These are phyloP conservation scores for Aptenodytes patagonicus DNA, from an alignment of 2,113 vertebrate species.

Conservation along the genomic window DNA sequence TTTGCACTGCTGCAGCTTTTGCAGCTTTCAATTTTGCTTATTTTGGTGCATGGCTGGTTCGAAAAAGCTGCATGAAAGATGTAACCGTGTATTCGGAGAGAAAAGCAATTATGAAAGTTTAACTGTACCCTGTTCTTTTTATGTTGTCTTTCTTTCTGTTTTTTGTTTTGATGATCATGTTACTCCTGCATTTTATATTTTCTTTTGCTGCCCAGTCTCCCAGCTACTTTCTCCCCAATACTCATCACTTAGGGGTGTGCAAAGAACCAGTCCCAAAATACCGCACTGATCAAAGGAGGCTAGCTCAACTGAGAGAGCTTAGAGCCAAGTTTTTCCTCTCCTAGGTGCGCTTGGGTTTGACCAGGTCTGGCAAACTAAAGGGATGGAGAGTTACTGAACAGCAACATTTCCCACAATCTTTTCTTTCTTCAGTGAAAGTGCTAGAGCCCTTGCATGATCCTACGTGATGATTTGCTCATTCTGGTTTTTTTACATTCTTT, in stretches of 20 bases:
- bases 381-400: not conserved
- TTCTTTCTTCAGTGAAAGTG: not conserved
- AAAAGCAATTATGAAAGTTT: slow-evolving; percentile 71
- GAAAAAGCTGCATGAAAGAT: slow-evolving; percentile 77
- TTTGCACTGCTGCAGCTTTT: slow-evolving; percentile 72
- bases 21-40: slow-evolving; percentile 73
- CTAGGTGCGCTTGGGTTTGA: slow-evolving; percentile 11
- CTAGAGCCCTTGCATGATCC: not conserved
- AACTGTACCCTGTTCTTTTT: slow-evolving; percentile 84
- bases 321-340: slow-evolving; percentile 82
- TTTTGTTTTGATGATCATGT: slow-evolving; percentile 68
- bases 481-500: not conserved
- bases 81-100: slow-evolving; percentile 63
- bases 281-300: slow-evolving; percentile 67
- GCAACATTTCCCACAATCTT: not conserved
- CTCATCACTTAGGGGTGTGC: slow-evolving; percentile 82
- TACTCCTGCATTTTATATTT: slow-evolving; percentile 74
- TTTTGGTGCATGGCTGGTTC: slow-evolving; percentile 78
- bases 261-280: slow-evolving; percentile 76
- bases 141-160: slow-evolving; percentile 79
- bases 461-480: not conserved
- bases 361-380: not conserved
- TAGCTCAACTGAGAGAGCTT: slow-evolving; percentile 75
- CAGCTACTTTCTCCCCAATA: slow-evolving; percentile 75
- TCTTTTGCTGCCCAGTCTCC: slow-evolving; percentile 78